A percentile compares a stretch with the other conserved stretches of the same genome.
Conservation (phyloP, 2,888 invertebrate species). For the Thereva nobilitata region DNA sequence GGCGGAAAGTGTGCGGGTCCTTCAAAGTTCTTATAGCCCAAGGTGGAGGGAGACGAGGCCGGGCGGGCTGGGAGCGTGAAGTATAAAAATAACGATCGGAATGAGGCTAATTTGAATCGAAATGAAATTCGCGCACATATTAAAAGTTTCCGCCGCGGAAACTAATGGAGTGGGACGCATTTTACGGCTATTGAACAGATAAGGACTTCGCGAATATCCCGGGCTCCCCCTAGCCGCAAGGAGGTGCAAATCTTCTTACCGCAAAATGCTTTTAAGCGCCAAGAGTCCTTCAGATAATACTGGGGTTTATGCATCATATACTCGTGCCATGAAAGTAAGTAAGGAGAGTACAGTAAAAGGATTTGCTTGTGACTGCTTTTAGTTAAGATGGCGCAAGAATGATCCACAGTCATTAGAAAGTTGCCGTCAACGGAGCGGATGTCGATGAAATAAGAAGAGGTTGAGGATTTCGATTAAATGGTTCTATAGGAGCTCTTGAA, state of each 20-base stretch:
- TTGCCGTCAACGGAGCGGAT: too few relatives aligned
- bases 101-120: slow-evolving; percentile 27
- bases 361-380: slow-evolving; percentile 26
- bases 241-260: slow-evolving; percentile 33
- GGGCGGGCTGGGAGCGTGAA: too few relatives aligned
- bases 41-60: neutral
- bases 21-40: too few relatives aligned
- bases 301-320: slow-evolving; percentile 33
- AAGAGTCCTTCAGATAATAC: slow-evolving; percentile 28
- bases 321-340: slow-evolving; percentile 8
- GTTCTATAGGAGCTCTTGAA: too few relatives aligned
- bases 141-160: slow-evolving; percentile 26
- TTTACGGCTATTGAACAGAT: slow-evolving; percentile 28
- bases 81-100: too few relatives aligned
- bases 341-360: slow-evolving; percentile 16
- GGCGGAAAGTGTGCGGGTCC: too few relatives aligned
- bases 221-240: neutral
- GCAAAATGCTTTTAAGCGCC: slow-evolving; percentile 31
- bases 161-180: slow-evolving; percentile 27
- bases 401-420: too few relatives aligned
- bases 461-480: too few relatives aligned
- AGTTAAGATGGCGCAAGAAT: neutral
- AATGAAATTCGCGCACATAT: neutral
- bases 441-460: too few relatives aligned
- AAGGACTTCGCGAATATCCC: neutral